Evolutionary conservation across 2,113 vertebrate species (phyloP), one percentile per base, ranked within the genome.

Genomic region (Taxidea taxus): DNA sequence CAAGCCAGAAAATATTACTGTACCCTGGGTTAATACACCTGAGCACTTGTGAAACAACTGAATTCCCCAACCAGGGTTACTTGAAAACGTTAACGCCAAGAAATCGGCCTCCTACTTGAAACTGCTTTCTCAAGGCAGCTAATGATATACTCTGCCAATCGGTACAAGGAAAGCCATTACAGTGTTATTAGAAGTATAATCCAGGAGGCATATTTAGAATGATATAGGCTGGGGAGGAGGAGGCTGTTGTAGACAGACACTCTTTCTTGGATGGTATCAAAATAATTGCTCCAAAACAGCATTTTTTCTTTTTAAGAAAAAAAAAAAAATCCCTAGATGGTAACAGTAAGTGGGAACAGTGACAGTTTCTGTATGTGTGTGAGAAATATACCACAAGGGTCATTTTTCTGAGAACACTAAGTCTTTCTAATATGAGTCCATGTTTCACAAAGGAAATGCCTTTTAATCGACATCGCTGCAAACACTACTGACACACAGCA

Each of bases 91-190:
- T 2, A 87, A 49, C 3, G 12, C 78, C 6, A 95, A 97, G 95
- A 97, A 94, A 94, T 92, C n/a, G 95, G 93, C 92, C 20, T 91
- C 68, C 90, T 92, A 1, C 74, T 84, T 92, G 96, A 80, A 93
- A 72, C 68, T 1, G 93, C 90, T 92, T 98, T 95, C 93, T 97
- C 97, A 70, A 56, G 95, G 95, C 91, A 93, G 91, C 96, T 98
- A 97, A 98, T 98, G 97, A 97, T 80, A 94, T 6, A 78, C 91
- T 80, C 78, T 56, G 97, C 97, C 95, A 51, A 97, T 95, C 80
- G 47, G 89, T 87, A 97, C 96, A 87, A 97, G 87, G 95, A 96
- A 97, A 93, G 93, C 90, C 75, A 72, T 98, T 83, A 97, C 97
- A 54, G 77, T 90, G 96, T 98, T 89, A 97, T 87, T 80, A 37